phyloP scores from a whole-genome alignment of 2,888 invertebrate species.

The Netelia virgata region DNA sequence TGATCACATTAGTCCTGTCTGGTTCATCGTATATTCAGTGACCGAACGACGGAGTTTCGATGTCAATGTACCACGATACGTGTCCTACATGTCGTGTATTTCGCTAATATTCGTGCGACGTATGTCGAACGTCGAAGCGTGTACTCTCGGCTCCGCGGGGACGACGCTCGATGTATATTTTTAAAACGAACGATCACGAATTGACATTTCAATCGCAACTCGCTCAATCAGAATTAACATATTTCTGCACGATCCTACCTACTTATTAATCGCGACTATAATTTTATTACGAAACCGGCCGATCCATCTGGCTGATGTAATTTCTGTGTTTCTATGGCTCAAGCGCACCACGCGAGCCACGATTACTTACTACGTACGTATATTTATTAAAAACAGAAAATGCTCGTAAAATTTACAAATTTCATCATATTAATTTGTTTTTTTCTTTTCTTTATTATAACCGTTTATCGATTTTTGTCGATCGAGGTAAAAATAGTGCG shows the following conservation, averaged over 20 bases:
- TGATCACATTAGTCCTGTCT: slow-evolving; percentile 74
- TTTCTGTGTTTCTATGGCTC: too few relatives aligned
- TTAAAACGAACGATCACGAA: not conserved
- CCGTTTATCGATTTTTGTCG: too few relatives aligned
- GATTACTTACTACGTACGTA: too few relatives aligned
- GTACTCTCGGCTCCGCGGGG: slow-evolving; percentile 1
- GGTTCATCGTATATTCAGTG: slow-evolving; percentile 14
- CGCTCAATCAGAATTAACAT: not conserved
- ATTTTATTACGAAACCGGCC: not conserved
- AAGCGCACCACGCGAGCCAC: too few relatives aligned
- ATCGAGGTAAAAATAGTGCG: too few relatives aligned
- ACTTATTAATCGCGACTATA: not conserved
- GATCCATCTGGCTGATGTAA: not conserved
- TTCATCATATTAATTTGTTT: too few relatives aligned
- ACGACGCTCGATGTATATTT: not conserved
- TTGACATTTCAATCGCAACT: not conserved
- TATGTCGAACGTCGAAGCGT: slow-evolving; percentile 16
- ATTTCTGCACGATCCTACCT: not conserved
- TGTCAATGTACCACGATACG: slow-evolving; percentile 29
- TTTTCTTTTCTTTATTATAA: too few relatives aligned
- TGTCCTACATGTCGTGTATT: slow-evolving; percentile 1
- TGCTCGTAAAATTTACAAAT: too few relatives aligned
- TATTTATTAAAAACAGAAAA: too few relatives aligned
- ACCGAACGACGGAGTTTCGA: slow-evolving; percentile 7
- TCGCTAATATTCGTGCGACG: slow-evolving; percentile 1